Percentiles rank a stretch among this genome's conserved stretches.
These are phyloP conservation scores for Porites divaricata DNA, from an alignment of 92 coral and sea anemone genomes.

Conservation along the genomic window DNA sequence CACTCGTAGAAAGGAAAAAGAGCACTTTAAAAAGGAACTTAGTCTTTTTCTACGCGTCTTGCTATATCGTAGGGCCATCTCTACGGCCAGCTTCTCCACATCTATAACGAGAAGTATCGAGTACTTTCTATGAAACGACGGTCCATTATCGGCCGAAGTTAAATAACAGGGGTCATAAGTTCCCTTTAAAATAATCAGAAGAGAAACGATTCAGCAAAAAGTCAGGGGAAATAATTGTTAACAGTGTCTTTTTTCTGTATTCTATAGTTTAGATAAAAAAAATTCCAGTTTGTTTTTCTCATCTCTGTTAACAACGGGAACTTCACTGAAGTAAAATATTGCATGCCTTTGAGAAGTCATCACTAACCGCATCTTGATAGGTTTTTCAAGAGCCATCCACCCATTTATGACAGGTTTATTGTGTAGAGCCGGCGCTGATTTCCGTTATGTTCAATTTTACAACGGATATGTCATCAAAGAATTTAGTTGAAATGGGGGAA, in stretches of 20 bases:
- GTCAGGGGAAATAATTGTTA: no score
- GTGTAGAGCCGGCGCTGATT: constrained; percentile 6
- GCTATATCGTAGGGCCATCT: no score
- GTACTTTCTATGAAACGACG: constrained; percentile 4
- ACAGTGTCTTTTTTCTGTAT: neutral
- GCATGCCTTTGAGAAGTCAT: constrained; percentile 19
- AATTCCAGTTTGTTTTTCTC: neutral
- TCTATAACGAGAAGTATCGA: neutral
- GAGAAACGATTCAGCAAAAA: no score
- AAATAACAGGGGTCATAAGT: no score
- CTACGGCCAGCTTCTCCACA: neutral
- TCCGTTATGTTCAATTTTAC: constrained; percentile 18
- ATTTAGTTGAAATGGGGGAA: neutral
- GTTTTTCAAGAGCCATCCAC: constrained; percentile 25
- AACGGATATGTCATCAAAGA: constrained; percentile 15
- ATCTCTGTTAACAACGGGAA: neutral
- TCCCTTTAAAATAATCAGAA: no score
- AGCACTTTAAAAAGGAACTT: neutral
- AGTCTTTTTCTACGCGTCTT: neutral
- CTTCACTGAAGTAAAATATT: neutral
- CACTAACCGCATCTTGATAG: constrained; percentile 21
- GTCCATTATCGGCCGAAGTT: no score
- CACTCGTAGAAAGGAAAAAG: neutral
- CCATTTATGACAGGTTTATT: constrained; percentile 1
- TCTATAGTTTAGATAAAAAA: neutral